phyloP scores from a whole-genome alignment of 2,113 vertebrate species.

The Synchiropus splendidus region DNA sequence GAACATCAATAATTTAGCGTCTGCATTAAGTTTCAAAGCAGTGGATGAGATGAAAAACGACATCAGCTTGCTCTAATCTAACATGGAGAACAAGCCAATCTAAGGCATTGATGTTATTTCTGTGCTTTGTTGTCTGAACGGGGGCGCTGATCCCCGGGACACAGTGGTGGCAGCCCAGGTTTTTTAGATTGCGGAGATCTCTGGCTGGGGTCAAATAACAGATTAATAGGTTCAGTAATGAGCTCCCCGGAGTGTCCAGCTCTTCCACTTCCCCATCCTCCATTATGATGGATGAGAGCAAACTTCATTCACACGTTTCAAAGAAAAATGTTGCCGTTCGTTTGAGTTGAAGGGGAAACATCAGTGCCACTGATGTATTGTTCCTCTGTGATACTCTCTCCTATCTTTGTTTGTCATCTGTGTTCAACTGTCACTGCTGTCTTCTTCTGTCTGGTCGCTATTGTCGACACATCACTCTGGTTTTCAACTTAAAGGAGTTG shows the following conservation, averaged over 20 bases:
- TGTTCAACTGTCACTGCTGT: slow-evolving; percentile 53
- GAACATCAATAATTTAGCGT: slow-evolving; percentile 51
- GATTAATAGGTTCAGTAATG: slow-evolving; percentile 74
- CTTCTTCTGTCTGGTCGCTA: slow-evolving; percentile 41
- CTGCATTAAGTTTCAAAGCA: slow-evolving; percentile 57
- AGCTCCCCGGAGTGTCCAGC: slow-evolving; percentile 69
- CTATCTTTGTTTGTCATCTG: slow-evolving; percentile 55
- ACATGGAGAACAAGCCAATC: slow-evolving; percentile 44
- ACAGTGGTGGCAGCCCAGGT: slow-evolving; percentile 40
- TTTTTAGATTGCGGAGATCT: slow-evolving; percentile 59
- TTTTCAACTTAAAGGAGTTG: slow-evolving; percentile 24
- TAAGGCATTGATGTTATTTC: slow-evolving; percentile 44
- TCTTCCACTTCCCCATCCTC: slow-evolving; percentile 48
- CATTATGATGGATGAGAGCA: slow-evolving; percentile 60
- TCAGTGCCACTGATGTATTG: slow-evolving; percentile 48
- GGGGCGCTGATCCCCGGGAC: slow-evolving; percentile 20
- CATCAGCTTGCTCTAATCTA: slow-evolving; percentile 47
- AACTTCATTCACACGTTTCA: slow-evolving; percentile 64
- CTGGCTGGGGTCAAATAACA: slow-evolving; percentile 71
- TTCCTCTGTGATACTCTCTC: slow-evolving; percentile 51
- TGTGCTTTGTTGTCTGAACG: slow-evolving; percentile 54
- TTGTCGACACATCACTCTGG: slow-evolving; percentile 35
- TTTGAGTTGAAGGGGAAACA: slow-evolving; percentile 63
- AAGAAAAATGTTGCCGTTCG: slow-evolving; percentile 59
- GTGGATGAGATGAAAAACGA: slow-evolving; percentile 36